A percentile compares a stretch with the other conserved stretches of the same genome.
These are phyloP conservation scores for Murina feae DNA, from an alignment of 2,113 vertebrate species.

Conservation along the genomic window DNA sequence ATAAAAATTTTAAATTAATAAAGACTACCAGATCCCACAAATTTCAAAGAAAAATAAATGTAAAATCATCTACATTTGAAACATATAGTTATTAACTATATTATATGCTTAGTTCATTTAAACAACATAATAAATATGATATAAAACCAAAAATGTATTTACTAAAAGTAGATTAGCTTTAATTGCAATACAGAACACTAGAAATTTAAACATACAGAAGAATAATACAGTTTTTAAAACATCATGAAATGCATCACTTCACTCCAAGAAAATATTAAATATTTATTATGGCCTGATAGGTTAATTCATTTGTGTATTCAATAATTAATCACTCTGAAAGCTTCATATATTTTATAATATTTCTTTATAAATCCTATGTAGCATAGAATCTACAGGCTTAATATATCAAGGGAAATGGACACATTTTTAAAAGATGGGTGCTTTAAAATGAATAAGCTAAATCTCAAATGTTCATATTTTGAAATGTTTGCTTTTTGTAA, in stretches of 20 bases:
- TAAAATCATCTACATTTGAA: slow-evolving; percentile 25
- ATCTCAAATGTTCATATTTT: slow-evolving; percentile 57
- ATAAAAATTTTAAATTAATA: background rate
- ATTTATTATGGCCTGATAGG: slow-evolving; percentile 72
- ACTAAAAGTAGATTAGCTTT: background rate
- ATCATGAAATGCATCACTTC: slow-evolving; percentile 51
- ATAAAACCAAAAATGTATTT: background rate
- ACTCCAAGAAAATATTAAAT: slow-evolving; percentile 73
- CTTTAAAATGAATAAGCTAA: slow-evolving; percentile 58
- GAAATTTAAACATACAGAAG: slow-evolving; percentile 35
- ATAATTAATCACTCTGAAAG: slow-evolving; percentile 80
- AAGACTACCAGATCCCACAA: background rate
- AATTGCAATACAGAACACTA: slow-evolving; percentile 24
- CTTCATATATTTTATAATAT: slow-evolving; percentile 77
- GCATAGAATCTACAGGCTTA: slow-evolving; percentile 63
- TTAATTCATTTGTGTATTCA: slow-evolving; percentile 77
- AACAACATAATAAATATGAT: slow-evolving; percentile 3
- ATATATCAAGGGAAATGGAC: slow-evolving; percentile 73
- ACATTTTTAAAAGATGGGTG: slow-evolving; percentile 64
- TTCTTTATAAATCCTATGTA: slow-evolving; percentile 76
- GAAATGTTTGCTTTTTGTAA: slow-evolving; percentile 46
- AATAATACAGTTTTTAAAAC: slow-evolving; percentile 49
- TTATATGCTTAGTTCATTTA: slow-evolving; percentile 1
- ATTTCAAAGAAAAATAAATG: background rate
- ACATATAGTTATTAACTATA: background rate